Conservation (phyloP, 2,888 invertebrate genomes). For the Lasioglossum zephyrum region DNA sequence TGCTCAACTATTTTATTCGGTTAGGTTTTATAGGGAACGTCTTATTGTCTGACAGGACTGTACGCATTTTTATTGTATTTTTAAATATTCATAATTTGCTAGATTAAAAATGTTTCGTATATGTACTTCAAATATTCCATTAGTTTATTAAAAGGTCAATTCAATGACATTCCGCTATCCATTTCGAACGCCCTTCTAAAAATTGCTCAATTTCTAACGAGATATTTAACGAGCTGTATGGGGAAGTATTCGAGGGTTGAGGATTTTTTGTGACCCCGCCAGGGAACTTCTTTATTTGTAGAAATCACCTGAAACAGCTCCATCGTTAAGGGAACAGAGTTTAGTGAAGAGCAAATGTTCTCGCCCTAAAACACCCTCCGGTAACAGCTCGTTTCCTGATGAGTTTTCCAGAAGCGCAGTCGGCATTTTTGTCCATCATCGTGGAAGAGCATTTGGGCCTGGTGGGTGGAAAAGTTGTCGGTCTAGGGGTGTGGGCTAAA, state of each 20-base stretch:
- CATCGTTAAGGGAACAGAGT: neutral
- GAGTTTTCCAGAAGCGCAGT: slow-evolving; percentile 49
- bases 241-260: neutral
- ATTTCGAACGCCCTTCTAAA: neutral
- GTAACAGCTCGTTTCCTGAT: slow-evolving; percentile 39
- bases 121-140: neutral
- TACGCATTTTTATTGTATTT: neutral
- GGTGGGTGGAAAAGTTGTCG: slow-evolving; percentile 49
- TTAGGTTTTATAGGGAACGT: neutral
- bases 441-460: slow-evolving; percentile 60
- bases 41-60: neutral
- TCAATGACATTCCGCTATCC: neutral
- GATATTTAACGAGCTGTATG: neutral
- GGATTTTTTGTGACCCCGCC: neutral
- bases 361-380: neutral
- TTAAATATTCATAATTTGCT: neutral
- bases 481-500: slow-evolving; percentile 70
- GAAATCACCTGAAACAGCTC: slow-evolving; percentile 1
- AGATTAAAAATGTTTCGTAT: no score
- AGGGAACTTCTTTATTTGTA: neutral
- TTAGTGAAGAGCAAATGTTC: neutral
- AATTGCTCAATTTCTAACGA: neutral
- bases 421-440: slow-evolving; percentile 76
- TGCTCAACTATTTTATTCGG: neutral
- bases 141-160: neutral